A percentile compares a stretch with the other conserved stretches of the same genome.
Evolutionary conservation across 92 coral and sea anemone genomes (phyloP).

Genomic region (Phenganax stokvisi): DNA sequence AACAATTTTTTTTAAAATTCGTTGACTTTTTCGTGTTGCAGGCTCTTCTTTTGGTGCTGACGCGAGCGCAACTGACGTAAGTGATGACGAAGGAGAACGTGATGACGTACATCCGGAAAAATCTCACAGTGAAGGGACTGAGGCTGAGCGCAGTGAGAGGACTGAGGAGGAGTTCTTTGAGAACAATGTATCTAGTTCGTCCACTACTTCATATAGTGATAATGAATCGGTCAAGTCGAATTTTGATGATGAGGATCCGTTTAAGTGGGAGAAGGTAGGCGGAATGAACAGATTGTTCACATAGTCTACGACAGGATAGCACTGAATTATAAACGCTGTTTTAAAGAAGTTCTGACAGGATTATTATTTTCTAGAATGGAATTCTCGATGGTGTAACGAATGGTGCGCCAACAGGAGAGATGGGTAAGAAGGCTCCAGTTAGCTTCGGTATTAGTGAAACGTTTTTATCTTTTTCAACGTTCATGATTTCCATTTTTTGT

Average conservation of each 20-base stretch:
- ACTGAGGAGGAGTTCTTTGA: slow-evolving; percentile 92
- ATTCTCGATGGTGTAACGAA: slow-evolving; percentile 24
- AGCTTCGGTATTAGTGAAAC: background rate
- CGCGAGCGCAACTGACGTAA: slow-evolving; percentile 28
- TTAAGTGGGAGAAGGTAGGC: slow-evolving; percentile 75
- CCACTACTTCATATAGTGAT: slow-evolving; percentile 83
- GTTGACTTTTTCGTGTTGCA: background rate
- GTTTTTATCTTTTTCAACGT: background rate
- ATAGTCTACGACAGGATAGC: no score
- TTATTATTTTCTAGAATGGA: slow-evolving; percentile 2
- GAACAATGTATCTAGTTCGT: slow-evolving; percentile 75
- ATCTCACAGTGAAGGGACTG: slow-evolving; percentile 32
- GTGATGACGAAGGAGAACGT: slow-evolving; percentile 48
- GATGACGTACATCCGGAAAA: slow-evolving; percentile 31
- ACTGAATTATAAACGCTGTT: no score
- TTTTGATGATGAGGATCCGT: slow-evolving; percentile 86
- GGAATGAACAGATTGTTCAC: background rate
- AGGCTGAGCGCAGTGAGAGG: slow-evolving; percentile 44
- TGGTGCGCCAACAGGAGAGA: slow-evolving; percentile 15
- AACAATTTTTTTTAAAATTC: background rate
- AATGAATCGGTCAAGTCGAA: slow-evolving; percentile 83
- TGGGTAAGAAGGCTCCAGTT: background rate
- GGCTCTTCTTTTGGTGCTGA: background rate
- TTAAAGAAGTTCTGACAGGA: no score
- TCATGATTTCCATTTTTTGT: background rate